phyloP scores from a whole-genome alignment of 2,888 invertebrate genomes.

The Pilophorus perplexus region DNA sequence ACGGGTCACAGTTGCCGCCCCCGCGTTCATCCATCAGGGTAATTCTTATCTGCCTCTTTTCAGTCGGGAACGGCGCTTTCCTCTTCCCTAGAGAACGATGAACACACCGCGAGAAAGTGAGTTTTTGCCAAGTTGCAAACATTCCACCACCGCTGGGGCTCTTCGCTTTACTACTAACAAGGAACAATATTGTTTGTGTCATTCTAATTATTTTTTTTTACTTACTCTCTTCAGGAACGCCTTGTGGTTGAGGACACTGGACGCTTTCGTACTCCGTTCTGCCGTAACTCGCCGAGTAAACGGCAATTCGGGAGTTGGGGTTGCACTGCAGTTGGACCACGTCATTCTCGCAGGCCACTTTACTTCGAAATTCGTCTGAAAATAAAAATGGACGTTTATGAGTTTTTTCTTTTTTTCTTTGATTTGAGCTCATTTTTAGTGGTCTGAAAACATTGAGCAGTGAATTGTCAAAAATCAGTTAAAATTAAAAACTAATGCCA shows the following conservation, averaged over 20 bases:
- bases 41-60: neutral
- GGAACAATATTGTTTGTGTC: too few species aligned
- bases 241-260: slow-evolving; percentile 78
- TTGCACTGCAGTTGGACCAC: slow-evolving; percentile 83
- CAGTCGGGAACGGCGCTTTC: too few species aligned
- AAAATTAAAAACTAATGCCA: neutral
- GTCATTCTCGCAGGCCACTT: slow-evolving; percentile 90
- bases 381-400: neutral
- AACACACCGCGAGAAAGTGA: too few species aligned
- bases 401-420: too few species aligned
- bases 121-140: too few species aligned
- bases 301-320: slow-evolving; percentile 81
- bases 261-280: slow-evolving; percentile 83
- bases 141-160: too few species aligned
- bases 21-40: neutral
- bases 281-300: slow-evolving; percentile 90
- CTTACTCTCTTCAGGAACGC: slow-evolving; percentile 86
- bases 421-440: too few species aligned
- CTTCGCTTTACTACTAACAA: too few species aligned
- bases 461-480: neutral
- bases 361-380: slow-evolving; percentile 89
- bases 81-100: too few species aligned
- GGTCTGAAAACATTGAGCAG: neutral
- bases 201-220: too few species aligned
- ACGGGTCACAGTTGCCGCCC: too few species aligned